These are phyloP conservation scores for Bombus pascuorum DNA, from an alignment of 1,140 invertebrate species.

Conservation along the genomic window DNA sequence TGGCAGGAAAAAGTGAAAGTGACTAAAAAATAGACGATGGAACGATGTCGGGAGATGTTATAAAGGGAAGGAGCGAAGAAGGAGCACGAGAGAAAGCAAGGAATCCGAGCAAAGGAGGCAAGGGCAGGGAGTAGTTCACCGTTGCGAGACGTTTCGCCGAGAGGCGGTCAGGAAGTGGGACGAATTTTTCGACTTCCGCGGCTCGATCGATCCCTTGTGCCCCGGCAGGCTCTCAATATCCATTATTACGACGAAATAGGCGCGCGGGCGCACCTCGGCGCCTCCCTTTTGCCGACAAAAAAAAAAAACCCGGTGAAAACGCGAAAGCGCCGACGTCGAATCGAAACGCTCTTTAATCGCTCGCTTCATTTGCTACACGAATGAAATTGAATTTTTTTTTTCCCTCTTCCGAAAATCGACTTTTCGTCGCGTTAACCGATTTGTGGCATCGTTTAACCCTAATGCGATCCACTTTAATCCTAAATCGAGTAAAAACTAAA, in stretches of 20 bases:
- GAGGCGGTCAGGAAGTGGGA: slow-evolving; percentile 56
- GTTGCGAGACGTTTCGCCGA: slow-evolving; percentile 44
- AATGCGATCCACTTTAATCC: background rate
- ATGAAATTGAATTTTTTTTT: slow-evolving; percentile 17
- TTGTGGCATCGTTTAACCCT: background rate
- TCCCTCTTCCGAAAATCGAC: background rate
- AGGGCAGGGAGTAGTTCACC: slow-evolving; percentile 44
- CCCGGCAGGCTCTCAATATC: slow-evolving; percentile 47
- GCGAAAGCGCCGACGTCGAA: slow-evolving; percentile 1
- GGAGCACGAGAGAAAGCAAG: background rate
- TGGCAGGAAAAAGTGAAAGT: no score
- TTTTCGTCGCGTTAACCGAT: background rate
- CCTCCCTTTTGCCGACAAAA: slow-evolving; percentile 5
- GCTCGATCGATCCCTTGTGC: slow-evolving; percentile 57
- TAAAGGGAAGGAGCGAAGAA: background rate
- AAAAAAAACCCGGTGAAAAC: background rate
- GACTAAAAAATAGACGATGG: no score
- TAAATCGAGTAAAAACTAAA: background rate
- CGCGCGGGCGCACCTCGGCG: slow-evolving; percentile 23
- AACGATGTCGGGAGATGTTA: background rate
- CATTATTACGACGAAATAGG: slow-evolving; percentile 44
- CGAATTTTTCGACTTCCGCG: slow-evolving; percentile 58
- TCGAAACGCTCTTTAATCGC: slow-evolving; percentile 21
- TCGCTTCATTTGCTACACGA: background rate
- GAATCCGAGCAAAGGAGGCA: background rate